Base-by-base conservation (phyloP, 2,888 invertebrate genomes). In the Onthophagus sagittarius region DNA sequence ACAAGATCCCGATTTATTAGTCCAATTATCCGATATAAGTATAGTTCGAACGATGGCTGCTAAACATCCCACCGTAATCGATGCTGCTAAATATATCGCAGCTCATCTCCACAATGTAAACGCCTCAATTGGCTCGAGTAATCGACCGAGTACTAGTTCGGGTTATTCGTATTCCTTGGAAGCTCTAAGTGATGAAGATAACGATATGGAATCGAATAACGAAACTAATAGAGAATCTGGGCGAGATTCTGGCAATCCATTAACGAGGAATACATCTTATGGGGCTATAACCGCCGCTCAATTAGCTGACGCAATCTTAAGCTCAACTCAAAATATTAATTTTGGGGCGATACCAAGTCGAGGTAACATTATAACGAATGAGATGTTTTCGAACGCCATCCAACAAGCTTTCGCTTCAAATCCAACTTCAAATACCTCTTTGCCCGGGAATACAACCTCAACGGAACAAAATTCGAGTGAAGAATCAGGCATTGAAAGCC, bases 311-410 rank as follows among this genome's bases (percentile, higher is more conserved):
- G 94, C 94, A 5, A 85, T 94, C 67, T 91, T 92, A 78, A 90
- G 91, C 77, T 88, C 88, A 9, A 86, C 76, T 0, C 72, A 72
- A 33, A 71, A 74, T 72, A 64, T 71, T 14, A 71, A 72, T 69
- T 74, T 74, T 69, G 74, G 65, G 7, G n/a, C 31, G 0, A 9
- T 65, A 23, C 62, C 72, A 4, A 70, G 80, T 81, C 15, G 72
- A 77, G 2, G 78, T 80, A 3, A 72, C 15, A 80, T 90, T 63
- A 94, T 95, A 71, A 93, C 94, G 0, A 88, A 90, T 0, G 94
- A 94, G 82, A 92, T 94, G 89, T 93, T 95, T 81, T 92, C 90
- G 71, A 92, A 91, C 82, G 95, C 94, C 4, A 90, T 93, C 83
- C 89, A 90, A 72, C 92, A 92, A 78, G 94, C 93, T 2, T 88